Evolutionary conservation across 2,797 vertebrate genomes (phyloP), one percentile per base, ranked within the genome.

Genomic region (Eospalax fontanierii): DNA sequence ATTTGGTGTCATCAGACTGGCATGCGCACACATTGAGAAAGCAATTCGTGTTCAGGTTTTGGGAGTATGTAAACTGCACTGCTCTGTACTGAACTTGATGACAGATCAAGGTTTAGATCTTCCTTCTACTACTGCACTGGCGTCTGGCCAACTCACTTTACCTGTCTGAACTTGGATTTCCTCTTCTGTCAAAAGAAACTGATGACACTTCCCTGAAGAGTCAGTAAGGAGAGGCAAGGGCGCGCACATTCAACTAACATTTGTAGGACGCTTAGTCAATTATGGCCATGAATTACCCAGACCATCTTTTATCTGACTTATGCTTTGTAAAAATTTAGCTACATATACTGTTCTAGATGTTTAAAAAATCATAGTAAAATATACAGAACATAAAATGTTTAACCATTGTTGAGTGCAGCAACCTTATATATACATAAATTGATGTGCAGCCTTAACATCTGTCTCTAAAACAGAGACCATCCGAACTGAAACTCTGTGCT

Each of bases 141-240:
- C 90, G 86, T 66, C 4, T 1, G 46, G 73, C 65, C 89, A 85
- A 89, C 70, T 90, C 59, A 79, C 33, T 81, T 65, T 46, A 35
- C 46, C 0, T 68, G 4, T 8, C 40, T 87, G 68, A 88, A 93
- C 18, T 88, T 95, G 33, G 6, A 54, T 82, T 87, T 89, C 61
- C 71, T 91, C 38, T 78, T 85, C 21, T 90, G 1, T 78, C 80
- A 95, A 93, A 38, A 88, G 46, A 79, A 73, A 79, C 84, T 46
- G 68, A 85, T 86, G 61, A 46, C 24, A 87, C 3, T 7, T 89
- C 59, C 91, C 30, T 73, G 81, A 93, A 81, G 89, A 96, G n/a
- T 57, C 66, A 71, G 65, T 28, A 83, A 65, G 61, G 33, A 19
- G 87, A 92, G 40, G 65, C 50, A 84, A 80, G 57, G 73, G 18